Conservation (phyloP, 2,797 vertebrate species). For the Paramormyrops hopkinsi region DNA sequence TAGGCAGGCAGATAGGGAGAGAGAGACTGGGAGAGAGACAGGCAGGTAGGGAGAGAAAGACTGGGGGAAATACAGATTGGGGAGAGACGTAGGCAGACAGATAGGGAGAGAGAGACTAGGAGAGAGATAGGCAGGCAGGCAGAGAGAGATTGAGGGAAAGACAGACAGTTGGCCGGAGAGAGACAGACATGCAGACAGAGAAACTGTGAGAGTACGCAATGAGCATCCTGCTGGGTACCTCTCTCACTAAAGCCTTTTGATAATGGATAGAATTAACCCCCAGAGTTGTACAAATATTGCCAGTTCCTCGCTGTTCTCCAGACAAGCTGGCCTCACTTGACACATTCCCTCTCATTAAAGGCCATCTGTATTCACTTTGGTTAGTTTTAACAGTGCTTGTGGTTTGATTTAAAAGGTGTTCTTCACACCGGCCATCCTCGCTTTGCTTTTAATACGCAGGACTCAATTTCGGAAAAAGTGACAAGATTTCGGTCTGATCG, state of each 20-base stretch:
- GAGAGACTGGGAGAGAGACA: not conserved
- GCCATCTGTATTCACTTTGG: slow-evolving; percentile 17
- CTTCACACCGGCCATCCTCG: not conserved
- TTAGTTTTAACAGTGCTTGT: slow-evolving; percentile 10
- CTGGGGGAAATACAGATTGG: not conserved
- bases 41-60: not conserved
- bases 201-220: not conserved
- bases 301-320: not conserved
- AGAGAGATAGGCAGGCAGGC: not conserved
- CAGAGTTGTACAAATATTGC: slow-evolving; percentile 11
- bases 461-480: not conserved
- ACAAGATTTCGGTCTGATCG: not conserved
- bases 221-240: not conserved
- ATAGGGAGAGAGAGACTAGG: not conserved
- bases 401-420: slow-evolving; percentile 13
- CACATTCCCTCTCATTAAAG: slow-evolving; percentile 14
- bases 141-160: not conserved
- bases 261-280: slow-evolving; percentile 16
- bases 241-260: not conserved
- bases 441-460: not conserved
- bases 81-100: not conserved
- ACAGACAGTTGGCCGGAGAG: not conserved
- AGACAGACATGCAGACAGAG: not conserved
- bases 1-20: not conserved
- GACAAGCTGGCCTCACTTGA: slow-evolving; percentile 6